These are phyloP conservation scores for Aphelocoma coerulescens DNA, from an alignment of 2,113 vertebrate species.

Conservation along the genomic window DNA sequence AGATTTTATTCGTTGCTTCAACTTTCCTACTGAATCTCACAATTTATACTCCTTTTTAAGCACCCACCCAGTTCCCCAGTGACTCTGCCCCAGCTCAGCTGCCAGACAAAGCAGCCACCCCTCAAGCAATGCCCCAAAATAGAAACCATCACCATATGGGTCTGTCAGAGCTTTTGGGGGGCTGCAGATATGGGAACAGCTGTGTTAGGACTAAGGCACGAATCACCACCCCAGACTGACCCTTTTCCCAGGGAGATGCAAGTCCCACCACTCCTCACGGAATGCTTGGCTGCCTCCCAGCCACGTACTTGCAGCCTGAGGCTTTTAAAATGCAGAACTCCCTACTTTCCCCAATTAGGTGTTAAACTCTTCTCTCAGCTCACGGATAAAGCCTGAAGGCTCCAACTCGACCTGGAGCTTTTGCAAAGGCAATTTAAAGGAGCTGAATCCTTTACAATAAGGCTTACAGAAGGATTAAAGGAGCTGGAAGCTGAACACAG, in stretches of 20 bases:
- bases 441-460: not conserved
- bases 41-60: not conserved
- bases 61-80: not conserved
- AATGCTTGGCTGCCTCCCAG: not conserved
- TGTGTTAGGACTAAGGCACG: not conserved
- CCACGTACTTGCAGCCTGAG: accelerated
- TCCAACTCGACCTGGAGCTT: not conserved
- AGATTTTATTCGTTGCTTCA: not conserved
- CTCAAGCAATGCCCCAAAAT: not conserved
- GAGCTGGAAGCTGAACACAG: not conserved
- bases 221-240: not conserved
- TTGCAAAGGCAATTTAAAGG: not conserved
- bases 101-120: not conserved
- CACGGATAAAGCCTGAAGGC: not conserved
- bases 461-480: not conserved
- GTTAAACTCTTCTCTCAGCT: not conserved
- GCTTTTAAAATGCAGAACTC: not conserved
- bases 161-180: not conserved
- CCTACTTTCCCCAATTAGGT: not conserved
- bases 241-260: not conserved
- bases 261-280: too few species aligned
- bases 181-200: not conserved
- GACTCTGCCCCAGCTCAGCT: not conserved
- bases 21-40: not conserved
- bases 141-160: not conserved